Evolutionary conservation across 2,113 vertebrate genomes (phyloP), one percentile per base, ranked within the genome.

Genomic region (Perca fluviatilis): DNA sequence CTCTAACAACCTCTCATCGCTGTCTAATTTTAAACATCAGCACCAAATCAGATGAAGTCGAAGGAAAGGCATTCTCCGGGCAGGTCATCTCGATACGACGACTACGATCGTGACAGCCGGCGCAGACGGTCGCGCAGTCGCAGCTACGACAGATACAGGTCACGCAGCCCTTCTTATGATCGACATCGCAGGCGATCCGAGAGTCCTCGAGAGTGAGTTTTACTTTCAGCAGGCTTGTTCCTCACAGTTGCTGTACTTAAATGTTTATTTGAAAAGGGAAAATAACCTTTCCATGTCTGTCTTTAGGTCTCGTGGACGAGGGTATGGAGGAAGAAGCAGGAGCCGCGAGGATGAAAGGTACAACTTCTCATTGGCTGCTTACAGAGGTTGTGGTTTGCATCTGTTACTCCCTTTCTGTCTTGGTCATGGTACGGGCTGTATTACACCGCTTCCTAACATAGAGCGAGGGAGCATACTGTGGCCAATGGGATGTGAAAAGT

Each of bases 41-140:
- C 98, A 60, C 98, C 98, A 36, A 97, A 95, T 91, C 98, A 99
- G 93, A 99, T 99, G 98, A 99, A 99, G 86, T 88, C 97, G 5
- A 99, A 99, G 94, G 98, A 99, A 80, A 91, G 98, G 47, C 96
- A 90, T 56, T 98, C 98, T 67, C 96, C 99, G 0, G 96, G 98
- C 87, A 97, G 97, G 60, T 99, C 97, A 60, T 98, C 97, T 25
- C 96, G 97, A 43, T 97, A 99, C 9, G 98, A 99, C 47, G 98
- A 99, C 87, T 96, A 97, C 51, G 98, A 98, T 51, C 94, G 97
- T 62, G 97, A 98, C 33, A n/a, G 92, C 43, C 90, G 95, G 0
- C 93, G 94, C 77, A 88, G 97, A 14, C 96, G 97, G 0, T 99
- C 98, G 0, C 95, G 98, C 88, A 99, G 98, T 90, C 97, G 98